These are phyloP conservation scores for Calypte anna DNA, from an alignment of 2,113 vertebrate genomes.

Conservation along the genomic window DNA sequence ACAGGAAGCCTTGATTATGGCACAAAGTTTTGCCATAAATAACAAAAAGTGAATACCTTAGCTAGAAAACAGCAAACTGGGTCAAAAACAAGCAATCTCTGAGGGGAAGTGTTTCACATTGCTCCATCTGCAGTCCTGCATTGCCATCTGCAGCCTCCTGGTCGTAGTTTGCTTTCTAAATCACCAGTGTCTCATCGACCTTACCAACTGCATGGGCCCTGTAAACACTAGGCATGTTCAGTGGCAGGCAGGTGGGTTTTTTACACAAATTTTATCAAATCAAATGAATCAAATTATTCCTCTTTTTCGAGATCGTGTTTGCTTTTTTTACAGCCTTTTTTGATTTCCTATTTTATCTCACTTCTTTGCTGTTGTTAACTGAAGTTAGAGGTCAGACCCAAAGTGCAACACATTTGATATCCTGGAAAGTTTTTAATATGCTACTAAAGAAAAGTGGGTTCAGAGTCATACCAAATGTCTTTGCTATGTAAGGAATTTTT, in stretches of 20 bases:
- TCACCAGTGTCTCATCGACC: accelerated
- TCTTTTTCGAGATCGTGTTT: neutral
- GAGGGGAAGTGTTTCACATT: neutral
- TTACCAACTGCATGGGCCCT: neutral
- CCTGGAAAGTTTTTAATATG: neutral
- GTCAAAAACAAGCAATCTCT: neutral
- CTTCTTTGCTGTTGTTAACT: neutral
- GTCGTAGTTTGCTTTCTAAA: neutral
- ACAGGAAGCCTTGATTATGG: neutral
- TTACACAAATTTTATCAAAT: neutral
- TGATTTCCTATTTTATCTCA: neutral
- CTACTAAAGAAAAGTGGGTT: neutral
- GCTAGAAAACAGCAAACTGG: neutral
- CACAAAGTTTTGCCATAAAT: neutral
- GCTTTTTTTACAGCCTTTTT: neutral
- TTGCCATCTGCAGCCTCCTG: constrained; percentile 48
- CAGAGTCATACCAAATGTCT: neutral
- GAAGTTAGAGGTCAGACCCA: neutral
- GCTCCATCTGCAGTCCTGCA: neutral
- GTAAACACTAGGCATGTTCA: neutral
- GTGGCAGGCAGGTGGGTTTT: neutral
- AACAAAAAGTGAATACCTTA: neutral
- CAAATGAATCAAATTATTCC: neutral
- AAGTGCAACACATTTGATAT: neutral
- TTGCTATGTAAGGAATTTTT: neutral